These are phyloP conservation scores for Macrosteles quadrilineatus DNA, from an alignment of 1,140 invertebrate species.

Conservation along the genomic window DNA sequence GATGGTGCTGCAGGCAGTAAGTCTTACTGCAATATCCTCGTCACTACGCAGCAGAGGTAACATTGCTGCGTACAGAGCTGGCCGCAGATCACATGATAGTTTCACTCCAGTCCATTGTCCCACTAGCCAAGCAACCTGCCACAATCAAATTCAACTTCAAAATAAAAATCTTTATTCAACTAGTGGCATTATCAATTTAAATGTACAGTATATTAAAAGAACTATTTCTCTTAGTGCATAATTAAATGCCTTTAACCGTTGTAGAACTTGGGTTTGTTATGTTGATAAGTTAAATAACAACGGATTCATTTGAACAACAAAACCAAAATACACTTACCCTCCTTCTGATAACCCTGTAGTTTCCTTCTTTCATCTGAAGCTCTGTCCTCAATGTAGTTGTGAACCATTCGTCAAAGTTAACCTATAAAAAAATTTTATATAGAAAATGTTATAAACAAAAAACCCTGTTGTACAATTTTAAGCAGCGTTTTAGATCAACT, in stretches of 20 bases:
- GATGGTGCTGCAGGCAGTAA: constrained; percentile 76
- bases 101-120: constrained; percentile 86
- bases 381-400: constrained; percentile 79
- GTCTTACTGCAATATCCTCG: constrained; percentile 81
- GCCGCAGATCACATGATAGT: constrained; percentile 73
- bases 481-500: too few relatives aligned
- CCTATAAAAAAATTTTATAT: constrained; percentile 55
- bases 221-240: too few relatives aligned
- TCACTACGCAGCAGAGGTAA: constrained; percentile 67
- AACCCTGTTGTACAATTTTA: too few relatives aligned
- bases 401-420: constrained; percentile 94
- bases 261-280: too few relatives aligned
- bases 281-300: too few relatives aligned
- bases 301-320: too few relatives aligned
- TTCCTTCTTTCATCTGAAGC: constrained; percentile 75
- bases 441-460: too few relatives aligned
- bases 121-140: constrained; percentile 80
- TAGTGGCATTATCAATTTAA: too few relatives aligned
- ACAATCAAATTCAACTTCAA: too few relatives aligned
- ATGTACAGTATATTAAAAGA: too few relatives aligned
- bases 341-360: constrained; percentile 86
- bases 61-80: constrained; percentile 77
- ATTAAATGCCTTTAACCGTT: too few relatives aligned
- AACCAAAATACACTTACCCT: constrained; percentile 54
- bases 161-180: too few relatives aligned